A percentile compares a stretch with the other conserved stretches of the same genome.
These are phyloP conservation scores for Argynnis bischoffii DNA, from an alignment of 2,888 invertebrate genomes.

Conservation along the genomic window DNA sequence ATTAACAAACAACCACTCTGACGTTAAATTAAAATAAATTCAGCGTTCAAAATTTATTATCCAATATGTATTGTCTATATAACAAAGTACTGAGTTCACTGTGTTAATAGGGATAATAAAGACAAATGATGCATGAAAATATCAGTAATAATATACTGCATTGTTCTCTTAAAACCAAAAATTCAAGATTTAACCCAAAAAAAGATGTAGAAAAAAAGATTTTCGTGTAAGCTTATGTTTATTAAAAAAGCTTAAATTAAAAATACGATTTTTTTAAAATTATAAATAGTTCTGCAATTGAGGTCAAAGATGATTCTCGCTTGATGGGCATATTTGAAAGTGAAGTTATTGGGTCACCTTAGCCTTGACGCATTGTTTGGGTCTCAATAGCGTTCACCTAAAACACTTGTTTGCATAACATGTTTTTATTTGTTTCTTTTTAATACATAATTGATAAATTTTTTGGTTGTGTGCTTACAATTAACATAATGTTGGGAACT, in stretches of 20 bases:
- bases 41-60: too few relatives aligned
- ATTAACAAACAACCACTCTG: too few relatives aligned
- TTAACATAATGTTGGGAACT: not conserved
- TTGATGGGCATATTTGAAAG: slow-evolving; percentile 38
- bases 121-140: too few relatives aligned
- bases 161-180: too few relatives aligned
- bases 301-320: slow-evolving; percentile 12
- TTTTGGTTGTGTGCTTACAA: not conserved
- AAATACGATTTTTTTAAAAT: slow-evolving; percentile 1
- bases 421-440: slow-evolving; percentile 2
- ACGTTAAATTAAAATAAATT: too few relatives aligned
- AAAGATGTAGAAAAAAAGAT: too few relatives aligned
- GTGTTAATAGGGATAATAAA: too few relatives aligned
- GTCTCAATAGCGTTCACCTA: slow-evolving; percentile 24
- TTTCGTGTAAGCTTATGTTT: too few relatives aligned
- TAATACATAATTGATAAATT: not conserved
- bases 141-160: too few relatives aligned
- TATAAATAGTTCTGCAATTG: slow-evolving; percentile 8
- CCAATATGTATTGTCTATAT: too few relatives aligned
- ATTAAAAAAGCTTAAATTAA: not conserved
- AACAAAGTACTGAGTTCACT: too few relatives aligned
- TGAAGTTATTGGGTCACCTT: slow-evolving; percentile 32
- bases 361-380: slow-evolving; percentile 39
- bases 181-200: too few relatives aligned
- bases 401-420: slow-evolving; percentile 15